Conservation (phyloP, 2,797 vertebrate species). For the Tauraco hartlaubi region DNA sequence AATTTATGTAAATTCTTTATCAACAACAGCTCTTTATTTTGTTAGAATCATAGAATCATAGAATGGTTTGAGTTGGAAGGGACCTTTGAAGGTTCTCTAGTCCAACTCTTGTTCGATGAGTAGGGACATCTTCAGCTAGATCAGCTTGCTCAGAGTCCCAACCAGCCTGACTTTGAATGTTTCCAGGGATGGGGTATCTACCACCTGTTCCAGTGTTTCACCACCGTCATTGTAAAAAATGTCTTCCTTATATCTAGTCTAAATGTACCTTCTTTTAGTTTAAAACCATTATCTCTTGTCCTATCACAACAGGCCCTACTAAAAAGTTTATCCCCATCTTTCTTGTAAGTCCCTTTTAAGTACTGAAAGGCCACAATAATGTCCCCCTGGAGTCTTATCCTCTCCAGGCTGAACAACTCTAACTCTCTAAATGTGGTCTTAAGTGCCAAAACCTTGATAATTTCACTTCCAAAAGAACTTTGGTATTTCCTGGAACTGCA, state of each 20-base stretch:
- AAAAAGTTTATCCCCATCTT: neutral
- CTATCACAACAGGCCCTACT: neutral
- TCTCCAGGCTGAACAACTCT: neutral
- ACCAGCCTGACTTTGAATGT: neutral
- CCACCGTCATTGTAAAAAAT: neutral
- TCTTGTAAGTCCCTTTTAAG: neutral
- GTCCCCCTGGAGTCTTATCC: neutral
- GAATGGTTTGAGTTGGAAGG: neutral
- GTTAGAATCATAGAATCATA: neutral
- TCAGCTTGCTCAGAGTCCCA: neutral
- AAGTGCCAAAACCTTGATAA: neutral
- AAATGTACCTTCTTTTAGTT: neutral
- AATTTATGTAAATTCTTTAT: neutral
- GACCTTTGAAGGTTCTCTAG: neutral
- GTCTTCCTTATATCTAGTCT: neutral
- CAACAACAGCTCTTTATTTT: neutral
- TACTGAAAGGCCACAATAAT: neutral
- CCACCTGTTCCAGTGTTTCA: neutral
- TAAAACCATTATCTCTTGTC: neutral
- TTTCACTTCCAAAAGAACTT: conserved; percentile 23
- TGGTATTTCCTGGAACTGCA: conserved; percentile 20
- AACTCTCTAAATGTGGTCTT: neutral
- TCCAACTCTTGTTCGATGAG: neutral
- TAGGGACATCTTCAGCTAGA: neutral
- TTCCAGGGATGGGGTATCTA: neutral